phyloP scores from a whole-genome alignment of 2,797 vertebrate species.

The Tympanoctomys barrerae region DNA sequence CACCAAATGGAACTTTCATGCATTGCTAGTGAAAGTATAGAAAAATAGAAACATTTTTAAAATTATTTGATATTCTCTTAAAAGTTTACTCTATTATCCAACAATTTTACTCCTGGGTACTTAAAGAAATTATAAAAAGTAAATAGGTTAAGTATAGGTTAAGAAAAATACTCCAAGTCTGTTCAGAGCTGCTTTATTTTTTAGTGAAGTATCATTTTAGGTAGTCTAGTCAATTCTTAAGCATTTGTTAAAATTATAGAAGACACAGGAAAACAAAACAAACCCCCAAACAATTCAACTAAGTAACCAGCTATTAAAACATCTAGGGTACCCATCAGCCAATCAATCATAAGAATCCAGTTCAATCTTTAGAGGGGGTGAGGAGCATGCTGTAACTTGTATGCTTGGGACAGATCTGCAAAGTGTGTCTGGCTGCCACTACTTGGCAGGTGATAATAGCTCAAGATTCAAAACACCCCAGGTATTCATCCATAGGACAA shows the following conservation, averaged over 20 bases:
- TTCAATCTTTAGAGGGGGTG: background rate
- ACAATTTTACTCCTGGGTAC: background rate
- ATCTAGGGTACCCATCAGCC: background rate
- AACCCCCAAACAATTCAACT: background rate
- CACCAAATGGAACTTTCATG: background rate
- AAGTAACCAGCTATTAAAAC: background rate
- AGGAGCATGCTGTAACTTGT: background rate
- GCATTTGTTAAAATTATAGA: background rate
- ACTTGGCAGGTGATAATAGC: constrained; percentile 30
- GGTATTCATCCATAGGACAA: background rate
- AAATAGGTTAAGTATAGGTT: background rate
- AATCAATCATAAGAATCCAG: background rate
- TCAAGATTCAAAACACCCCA: background rate
- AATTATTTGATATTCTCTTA: background rate
- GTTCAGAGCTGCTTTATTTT: background rate
- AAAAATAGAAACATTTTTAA: background rate
- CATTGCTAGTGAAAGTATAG: background rate
- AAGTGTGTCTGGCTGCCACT: background rate
- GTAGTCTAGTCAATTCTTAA: background rate
- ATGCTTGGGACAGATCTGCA: background rate
- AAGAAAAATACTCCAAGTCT: background rate
- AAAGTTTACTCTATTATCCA: background rate
- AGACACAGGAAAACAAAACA: constrained; percentile 1
- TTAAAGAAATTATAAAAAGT: background rate
- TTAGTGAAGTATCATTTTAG: background rate